Evolutionary conservation across 2,797 vertebrate species (phyloP).

Genomic region (Anniella stebbinsi): DNA sequence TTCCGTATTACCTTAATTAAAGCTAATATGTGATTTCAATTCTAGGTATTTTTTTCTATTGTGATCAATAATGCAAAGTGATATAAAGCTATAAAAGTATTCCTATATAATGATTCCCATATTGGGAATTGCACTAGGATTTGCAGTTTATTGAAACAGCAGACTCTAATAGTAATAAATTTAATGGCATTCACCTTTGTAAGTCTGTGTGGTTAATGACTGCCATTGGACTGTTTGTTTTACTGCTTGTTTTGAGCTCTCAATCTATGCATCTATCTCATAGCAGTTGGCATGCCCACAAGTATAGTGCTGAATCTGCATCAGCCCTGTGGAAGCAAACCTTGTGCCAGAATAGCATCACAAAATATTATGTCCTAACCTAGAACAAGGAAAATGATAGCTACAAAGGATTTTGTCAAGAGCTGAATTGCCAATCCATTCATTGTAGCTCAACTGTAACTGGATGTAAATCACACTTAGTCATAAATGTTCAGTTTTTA

Average conservation of each 20-base stretch:
- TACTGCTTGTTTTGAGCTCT: constrained; percentile 39
- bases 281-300: constrained; percentile 40
- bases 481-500: constrained; percentile 20
- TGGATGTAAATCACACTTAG: constrained; percentile 32
- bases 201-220: constrained; percentile 42
- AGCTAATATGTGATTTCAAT: constrained; percentile 14
- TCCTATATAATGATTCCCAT: background rate
- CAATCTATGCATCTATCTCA: constrained; percentile 31
- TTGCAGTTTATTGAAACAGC: constrained; percentile 2
- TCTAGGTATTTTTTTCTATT: constrained; percentile 16
- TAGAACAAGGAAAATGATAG: constrained; percentile 29
- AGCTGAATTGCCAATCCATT: constrained; percentile 11
- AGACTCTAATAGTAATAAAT: constrained; percentile 52
- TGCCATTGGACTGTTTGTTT: constrained; percentile 35
- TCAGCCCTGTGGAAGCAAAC: constrained; percentile 20
- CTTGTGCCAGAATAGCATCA: constrained; percentile 35
- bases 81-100: background rate
- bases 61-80: background rate
- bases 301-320: constrained; percentile 37
- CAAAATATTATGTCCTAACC: constrained; percentile 16
- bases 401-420: constrained; percentile 20
- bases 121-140: constrained; percentile 28
- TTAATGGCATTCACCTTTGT: constrained; percentile 14
- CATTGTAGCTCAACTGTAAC: constrained; percentile 14
- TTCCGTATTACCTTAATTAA: background rate